Conservation (phyloP, 1,140 invertebrate genomes). For the Drepana arcuata region DNA sequence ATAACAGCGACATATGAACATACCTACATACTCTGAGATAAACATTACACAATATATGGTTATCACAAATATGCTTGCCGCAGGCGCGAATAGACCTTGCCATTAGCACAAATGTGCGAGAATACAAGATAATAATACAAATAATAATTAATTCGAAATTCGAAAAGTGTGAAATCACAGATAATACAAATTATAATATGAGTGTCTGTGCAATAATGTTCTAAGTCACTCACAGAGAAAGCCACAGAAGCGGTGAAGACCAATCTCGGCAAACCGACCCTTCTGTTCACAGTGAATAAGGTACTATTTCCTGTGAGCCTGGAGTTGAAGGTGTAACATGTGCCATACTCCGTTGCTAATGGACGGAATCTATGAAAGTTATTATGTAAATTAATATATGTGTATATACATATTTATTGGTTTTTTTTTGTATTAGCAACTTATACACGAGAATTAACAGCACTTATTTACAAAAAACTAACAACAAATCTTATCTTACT, state of each 20-base stretch:
- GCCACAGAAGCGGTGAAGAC: constrained; percentile 24
- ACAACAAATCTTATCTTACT: no score
- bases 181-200: background rate
- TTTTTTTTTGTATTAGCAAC: background rate
- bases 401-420: background rate
- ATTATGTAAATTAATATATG: background rate
- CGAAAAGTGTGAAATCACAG: background rate
- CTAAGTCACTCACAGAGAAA: background rate
- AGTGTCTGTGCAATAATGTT: background rate
- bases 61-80: no score
- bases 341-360: constrained; percentile 38
- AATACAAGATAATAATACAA: background rate
- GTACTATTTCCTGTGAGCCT: constrained; percentile 17
- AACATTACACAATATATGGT: no score
- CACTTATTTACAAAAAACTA: no score
- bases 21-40: no score
- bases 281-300: constrained; percentile 22
- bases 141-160: no score
- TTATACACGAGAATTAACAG: background rate
- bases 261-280: constrained; percentile 23
- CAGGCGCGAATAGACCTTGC: background rate
- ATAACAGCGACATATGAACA: background rate
- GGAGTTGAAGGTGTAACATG: constrained; percentile 45
- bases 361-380: constrained; percentile 31
- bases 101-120: background rate